Evolutionary conservation across 2,888 invertebrate species (phyloP).

Genomic region (Isoperla grammatica): DNA sequence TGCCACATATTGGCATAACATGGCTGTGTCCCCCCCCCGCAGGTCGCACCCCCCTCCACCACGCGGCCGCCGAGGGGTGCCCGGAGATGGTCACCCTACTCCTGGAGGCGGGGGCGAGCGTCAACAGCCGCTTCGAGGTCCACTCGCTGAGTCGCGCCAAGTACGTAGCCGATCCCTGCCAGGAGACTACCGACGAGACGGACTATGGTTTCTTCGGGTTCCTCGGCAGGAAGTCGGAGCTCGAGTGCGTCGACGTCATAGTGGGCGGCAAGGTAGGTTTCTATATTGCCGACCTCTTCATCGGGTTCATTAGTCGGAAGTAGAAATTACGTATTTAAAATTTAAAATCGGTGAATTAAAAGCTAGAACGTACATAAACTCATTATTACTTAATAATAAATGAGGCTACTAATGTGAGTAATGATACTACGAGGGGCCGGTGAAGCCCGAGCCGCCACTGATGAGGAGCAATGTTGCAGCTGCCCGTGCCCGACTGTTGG

Average conservation of each 20-base stretch:
- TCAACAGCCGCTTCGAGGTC: slow-evolving; percentile 29
- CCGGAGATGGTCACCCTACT: slow-evolving; percentile 35
- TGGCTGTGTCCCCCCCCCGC: not conserved
- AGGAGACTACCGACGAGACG: not conserved
- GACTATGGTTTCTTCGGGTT: too few species aligned
- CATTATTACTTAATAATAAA: not conserved
- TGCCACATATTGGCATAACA: not conserved
- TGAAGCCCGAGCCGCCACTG: too few species aligned
- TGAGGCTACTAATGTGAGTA: too few species aligned
- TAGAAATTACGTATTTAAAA: slow-evolving; percentile 5
- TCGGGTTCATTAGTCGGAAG: slow-evolving; percentile 27
- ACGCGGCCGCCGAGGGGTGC: slow-evolving; percentile 39
- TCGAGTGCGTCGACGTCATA: not conserved
- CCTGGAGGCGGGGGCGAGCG: slow-evolving; percentile 32
- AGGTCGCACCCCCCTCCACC: slow-evolving; percentile 40
- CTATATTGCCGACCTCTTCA: too few species aligned
- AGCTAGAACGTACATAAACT: not conserved
- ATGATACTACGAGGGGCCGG: too few species aligned
- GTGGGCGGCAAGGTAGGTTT: not conserved
- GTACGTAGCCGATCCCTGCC: slow-evolving; percentile 6
- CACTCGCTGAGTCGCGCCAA: slow-evolving; percentile 20
- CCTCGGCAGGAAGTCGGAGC: not conserved
- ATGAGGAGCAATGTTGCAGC: slow-evolving; percentile 35
- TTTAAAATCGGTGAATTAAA: too few species aligned
- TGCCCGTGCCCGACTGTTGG: slow-evolving; percentile 41